Base-by-base conservation (phyloP, 2,113 vertebrate species). In the Podiceps cristatus region DNA sequence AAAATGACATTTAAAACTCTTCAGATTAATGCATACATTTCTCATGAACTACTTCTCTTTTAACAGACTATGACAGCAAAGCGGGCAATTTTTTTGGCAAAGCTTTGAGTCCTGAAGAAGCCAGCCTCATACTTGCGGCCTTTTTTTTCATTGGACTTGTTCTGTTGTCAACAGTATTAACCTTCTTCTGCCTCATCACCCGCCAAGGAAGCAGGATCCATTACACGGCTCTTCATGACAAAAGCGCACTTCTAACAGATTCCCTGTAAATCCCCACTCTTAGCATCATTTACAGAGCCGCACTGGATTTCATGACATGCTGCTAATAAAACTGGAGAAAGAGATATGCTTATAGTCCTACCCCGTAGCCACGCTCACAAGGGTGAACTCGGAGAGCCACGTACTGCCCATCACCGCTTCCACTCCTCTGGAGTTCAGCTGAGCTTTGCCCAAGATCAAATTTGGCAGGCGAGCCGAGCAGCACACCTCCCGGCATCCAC, bases 61-160 rank as follows among this genome's bases (percentile, higher is more conserved):
- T 90, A 81, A 83, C 96, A 98, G 98, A 88, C 87, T 63, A 79
- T 11, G 42, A 87, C 44, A 77, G 74, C 53, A 95, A 97, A 77
- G 45, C 53, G n/a, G 88, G 95, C 31, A 94, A 92, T 11, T 93
- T 98, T 87, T 98, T 98, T 2, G 95, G 98, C 66, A 97, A 95
- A 95, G 78, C 80, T 79, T 94, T 98, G 86, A 96, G 73, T 68
- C 88, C 94, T 9, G 86, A 73, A 84, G 97, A 98, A 90, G 97
- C 97, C 80, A 97, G 91, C 75, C 63, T 95, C 20, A 93, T 98
- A 35, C 86, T 99, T 0, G n/a, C 97, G 75, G 93, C 93, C 19
- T 96, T 98, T 33, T 86, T 98, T 59, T 85, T 91, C 78, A 49
- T 96, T 7, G 98, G 98, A 62, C 92, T 98, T 42, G 19, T 97